These are phyloP conservation scores for Oryzias melastigma DNA, from an alignment of 2,113 vertebrate species.

Conservation along the genomic window DNA sequence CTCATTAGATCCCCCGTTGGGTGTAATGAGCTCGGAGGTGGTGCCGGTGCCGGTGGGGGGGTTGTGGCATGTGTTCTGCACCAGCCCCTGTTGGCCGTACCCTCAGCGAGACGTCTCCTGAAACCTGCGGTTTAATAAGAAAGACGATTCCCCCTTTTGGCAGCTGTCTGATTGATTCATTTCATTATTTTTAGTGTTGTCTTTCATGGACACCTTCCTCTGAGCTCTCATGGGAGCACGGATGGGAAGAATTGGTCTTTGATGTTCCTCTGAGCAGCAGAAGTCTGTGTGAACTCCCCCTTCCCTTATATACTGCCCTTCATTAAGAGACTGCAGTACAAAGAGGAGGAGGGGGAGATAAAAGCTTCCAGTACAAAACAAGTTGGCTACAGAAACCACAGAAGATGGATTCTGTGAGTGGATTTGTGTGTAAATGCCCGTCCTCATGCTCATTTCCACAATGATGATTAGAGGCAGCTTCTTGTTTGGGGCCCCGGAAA, in stretches of 20 bases:
- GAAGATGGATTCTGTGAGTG: conserved; percentile 36
- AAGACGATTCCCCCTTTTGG: conserved; percentile 16
- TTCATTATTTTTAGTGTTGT: conserved; percentile 34
- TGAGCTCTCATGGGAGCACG: conserved; percentile 28
- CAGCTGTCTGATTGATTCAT: conserved; percentile 44
- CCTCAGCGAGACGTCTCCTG: conserved; percentile 36
- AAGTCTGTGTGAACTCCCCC: conserved; percentile 47
- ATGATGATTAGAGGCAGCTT: conserved; percentile 65
- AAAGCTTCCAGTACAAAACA: conserved; percentile 59
- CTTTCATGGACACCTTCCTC: conserved; percentile 52
- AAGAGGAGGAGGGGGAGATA: conserved; percentile 36
- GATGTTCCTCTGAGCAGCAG: conserved; percentile 53
- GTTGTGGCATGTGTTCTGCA: conserved; percentile 42
- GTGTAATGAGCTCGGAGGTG: conserved; percentile 59
- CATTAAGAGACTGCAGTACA: conserved; percentile 59
- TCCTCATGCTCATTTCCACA: conserved; percentile 9
- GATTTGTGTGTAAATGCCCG: conserved; percentile 13
- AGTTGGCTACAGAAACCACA: conserved; percentile 51
- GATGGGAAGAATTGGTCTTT: conserved; percentile 58
- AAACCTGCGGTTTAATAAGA: conserved; percentile 54
- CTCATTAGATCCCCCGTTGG: conserved; percentile 64
- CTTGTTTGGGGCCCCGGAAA: conserved; percentile 52
- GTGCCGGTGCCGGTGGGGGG: conserved; percentile 8
- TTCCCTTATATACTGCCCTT: conserved; percentile 53
- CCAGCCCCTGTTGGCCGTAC: conserved; percentile 16